A percentile compares a stretch with the other conserved stretches of the same genome.
These are phyloP conservation scores for Uria aalge DNA, from an alignment of 2,113 vertebrate species.

Conservation along the genomic window DNA sequence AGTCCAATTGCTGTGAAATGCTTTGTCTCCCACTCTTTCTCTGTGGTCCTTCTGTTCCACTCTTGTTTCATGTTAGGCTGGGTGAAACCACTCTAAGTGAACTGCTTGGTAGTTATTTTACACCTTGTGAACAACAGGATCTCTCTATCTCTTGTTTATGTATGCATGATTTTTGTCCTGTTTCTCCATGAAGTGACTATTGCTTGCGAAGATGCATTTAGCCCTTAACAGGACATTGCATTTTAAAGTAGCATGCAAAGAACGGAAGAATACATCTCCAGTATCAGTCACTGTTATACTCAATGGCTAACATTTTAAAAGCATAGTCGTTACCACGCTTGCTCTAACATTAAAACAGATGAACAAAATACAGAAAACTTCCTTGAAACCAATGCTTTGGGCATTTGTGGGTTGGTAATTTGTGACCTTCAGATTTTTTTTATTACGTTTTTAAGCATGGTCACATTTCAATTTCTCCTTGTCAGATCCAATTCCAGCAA, in stretches of 20 bases:
- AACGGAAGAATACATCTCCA: not conserved
- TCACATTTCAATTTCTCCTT: not conserved
- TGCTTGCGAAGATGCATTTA: not conserved
- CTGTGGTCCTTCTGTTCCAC: constrained; percentile 1
- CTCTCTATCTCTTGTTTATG: not conserved
- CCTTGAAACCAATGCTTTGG: not conserved
- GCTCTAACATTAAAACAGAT: not conserved
- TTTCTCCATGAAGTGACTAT: not conserved
- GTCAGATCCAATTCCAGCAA: not conserved
- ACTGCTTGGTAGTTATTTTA: not conserved
- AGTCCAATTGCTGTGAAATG: constrained; percentile 21
- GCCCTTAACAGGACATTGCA: not conserved
- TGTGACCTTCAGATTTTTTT: not conserved
- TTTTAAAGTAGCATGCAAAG: not conserved
- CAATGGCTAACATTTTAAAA: not conserved
- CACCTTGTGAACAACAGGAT: not conserved
- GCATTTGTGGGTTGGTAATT: not conserved
- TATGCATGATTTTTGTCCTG: not conserved
- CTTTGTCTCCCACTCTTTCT: not conserved
- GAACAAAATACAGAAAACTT: not conserved
- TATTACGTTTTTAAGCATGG: not conserved
- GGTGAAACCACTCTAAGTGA: not conserved
- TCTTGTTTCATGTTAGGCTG: constrained; percentile 2
- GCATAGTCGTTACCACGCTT: not conserved
- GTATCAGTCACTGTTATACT: not conserved